These are phyloP conservation scores for Elaphurus davidianus DNA, from an alignment of 2,113 vertebrate genomes.

Conservation along the genomic window DNA sequence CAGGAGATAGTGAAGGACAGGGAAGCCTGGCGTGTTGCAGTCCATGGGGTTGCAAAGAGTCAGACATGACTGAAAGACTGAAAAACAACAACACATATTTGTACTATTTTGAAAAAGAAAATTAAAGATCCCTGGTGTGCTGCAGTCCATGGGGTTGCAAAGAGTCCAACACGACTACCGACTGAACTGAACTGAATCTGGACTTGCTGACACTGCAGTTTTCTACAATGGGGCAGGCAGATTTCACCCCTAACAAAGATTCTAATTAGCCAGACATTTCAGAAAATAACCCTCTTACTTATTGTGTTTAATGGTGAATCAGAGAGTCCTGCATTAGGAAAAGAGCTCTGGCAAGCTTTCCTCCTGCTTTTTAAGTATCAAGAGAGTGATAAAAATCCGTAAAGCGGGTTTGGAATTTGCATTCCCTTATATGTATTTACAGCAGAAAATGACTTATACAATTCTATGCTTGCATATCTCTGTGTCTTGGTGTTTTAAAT, in stretches of 20 bases:
- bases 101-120: neutral
- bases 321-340: neutral
- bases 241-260: neutral
- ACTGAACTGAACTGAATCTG: neutral
- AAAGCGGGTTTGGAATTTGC: neutral
- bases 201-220: neutral
- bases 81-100: neutral
- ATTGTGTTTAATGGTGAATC: neutral
- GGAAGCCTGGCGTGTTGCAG: neutral
- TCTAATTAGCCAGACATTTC: slow-evolving; percentile 15
- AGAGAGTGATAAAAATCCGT: neutral
- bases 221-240: neutral
- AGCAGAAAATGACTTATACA: neutral
- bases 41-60: neutral
- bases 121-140: neutral
- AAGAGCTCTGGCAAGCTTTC: neutral
- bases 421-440: neutral
- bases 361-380: neutral
- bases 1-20: neutral
- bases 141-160: neutral
- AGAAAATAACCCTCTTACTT: neutral
- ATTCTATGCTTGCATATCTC: neutral
- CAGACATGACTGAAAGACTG: neutral
- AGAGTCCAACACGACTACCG: neutral
- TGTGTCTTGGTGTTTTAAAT: neutral